Conservation (phyloP, 2,113 vertebrate genomes). For the Chroicocephalus ridibundus region DNA sequence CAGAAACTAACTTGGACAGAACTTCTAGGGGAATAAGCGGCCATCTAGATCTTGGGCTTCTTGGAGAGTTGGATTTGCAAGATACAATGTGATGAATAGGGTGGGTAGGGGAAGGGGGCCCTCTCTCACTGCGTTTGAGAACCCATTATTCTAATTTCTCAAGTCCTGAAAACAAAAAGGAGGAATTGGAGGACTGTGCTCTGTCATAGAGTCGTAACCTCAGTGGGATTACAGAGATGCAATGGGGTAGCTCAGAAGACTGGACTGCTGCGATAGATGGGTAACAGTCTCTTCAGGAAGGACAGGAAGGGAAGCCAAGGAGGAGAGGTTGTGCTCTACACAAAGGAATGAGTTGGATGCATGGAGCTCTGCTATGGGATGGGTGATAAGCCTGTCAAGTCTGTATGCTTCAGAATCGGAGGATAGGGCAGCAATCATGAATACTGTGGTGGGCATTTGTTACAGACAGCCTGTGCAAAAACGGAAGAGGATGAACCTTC, state of each 20-base stretch:
- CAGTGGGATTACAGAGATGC: background rate
- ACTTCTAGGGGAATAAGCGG: background rate
- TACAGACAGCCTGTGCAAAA: background rate
- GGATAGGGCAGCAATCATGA: background rate
- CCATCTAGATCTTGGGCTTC: background rate
- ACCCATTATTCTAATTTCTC: background rate
- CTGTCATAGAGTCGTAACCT: background rate
- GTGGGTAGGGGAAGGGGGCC: background rate
- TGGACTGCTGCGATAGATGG: background rate
- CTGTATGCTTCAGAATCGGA: background rate
- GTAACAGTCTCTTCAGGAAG: background rate
- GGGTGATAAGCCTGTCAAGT: background rate
- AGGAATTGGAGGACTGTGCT: background rate
- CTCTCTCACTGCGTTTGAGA: background rate
- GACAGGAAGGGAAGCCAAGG: background rate
- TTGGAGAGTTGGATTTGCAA: background rate
- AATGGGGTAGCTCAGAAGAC: background rate
- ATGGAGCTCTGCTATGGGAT: background rate
- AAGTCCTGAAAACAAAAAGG: background rate
- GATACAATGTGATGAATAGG: background rate
- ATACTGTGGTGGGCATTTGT: background rate
- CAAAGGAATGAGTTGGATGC: background rate
- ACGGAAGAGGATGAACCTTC: background rate
- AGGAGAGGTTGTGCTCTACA: background rate
- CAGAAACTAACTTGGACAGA: background rate